phyloP scores from a whole-genome alignment of 2,888 invertebrate species.

The Villa cingulata region DNA sequence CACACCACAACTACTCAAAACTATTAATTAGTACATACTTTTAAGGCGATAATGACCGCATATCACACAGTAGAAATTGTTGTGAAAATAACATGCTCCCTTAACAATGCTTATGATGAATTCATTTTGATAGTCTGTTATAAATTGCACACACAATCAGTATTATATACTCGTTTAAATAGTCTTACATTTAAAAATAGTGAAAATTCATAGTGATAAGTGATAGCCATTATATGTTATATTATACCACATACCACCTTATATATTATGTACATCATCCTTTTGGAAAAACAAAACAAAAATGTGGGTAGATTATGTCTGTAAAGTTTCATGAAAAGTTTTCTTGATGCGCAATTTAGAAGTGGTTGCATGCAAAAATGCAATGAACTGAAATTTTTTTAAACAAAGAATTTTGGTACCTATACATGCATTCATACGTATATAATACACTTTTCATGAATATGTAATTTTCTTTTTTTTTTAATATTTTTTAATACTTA shows the following conservation, averaged over 20 bases:
- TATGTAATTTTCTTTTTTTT: not conserved
- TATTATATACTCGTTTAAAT: no score
- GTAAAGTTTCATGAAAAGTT: not conserved
- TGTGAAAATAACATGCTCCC: not conserved
- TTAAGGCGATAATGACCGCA: constrained; percentile 3
- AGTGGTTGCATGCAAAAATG: constrained; percentile 9
- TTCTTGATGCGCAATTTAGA: not conserved
- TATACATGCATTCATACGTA: not conserved
- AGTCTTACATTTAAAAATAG: no score
- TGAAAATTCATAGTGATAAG: no score
- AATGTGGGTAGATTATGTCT: not conserved
- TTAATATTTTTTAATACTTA: not conserved
- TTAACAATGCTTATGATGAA: not conserved
- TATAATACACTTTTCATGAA: not conserved
- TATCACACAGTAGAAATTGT: no score
- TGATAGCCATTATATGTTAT: no score
- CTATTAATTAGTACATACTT: constrained; percentile 7
- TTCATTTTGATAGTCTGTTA: no score
- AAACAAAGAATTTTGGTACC: not conserved
- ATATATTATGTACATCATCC: not conserved
- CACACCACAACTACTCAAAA: not conserved
- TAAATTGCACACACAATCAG: no score
- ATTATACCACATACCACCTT: not conserved
- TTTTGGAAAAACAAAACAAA: not conserved
- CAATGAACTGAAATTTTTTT: constrained; percentile 3